Evolutionary conservation across 2,888 invertebrate genomes (phyloP).

Genomic region (Apocheima hispidaria): DNA sequence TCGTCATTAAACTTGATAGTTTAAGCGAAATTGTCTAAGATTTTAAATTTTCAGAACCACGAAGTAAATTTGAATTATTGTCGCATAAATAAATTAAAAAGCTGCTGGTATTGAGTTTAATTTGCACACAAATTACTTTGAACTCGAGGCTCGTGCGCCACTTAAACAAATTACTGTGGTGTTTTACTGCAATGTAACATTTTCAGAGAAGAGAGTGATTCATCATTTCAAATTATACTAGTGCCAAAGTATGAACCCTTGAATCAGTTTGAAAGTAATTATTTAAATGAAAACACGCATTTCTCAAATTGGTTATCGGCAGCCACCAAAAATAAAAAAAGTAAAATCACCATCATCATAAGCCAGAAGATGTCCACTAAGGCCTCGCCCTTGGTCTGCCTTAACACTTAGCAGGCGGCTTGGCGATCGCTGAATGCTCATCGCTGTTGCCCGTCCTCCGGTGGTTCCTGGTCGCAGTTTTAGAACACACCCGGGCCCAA

Average conservation of each 20-base stretch:
- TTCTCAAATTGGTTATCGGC: too few relatives aligned
- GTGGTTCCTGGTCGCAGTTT: too few relatives aligned
- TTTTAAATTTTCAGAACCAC: not conserved
- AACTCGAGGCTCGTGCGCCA: slow-evolving; percentile 32
- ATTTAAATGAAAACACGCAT: not conserved
- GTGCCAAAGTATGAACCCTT: not conserved
- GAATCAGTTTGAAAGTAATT: too few relatives aligned
- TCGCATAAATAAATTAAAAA: slow-evolving; percentile 12
- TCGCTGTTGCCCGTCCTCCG: too few relatives aligned
- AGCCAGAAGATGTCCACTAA: too few relatives aligned
- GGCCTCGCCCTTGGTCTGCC: too few relatives aligned
- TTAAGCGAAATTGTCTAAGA: not conserved
- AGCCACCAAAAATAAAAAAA: too few relatives aligned
- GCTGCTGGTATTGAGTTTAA: slow-evolving; percentile 6
- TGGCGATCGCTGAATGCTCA: too few relatives aligned
- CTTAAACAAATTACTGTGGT: slow-evolving; percentile 36
- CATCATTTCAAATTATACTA: slow-evolving; percentile 1
- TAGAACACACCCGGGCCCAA: too few relatives aligned
- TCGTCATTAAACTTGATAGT: too few relatives aligned
- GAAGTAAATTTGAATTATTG: not conserved
- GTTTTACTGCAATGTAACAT: slow-evolving; percentile 35
- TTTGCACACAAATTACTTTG: slow-evolving; percentile 25
- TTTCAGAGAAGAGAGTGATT: slow-evolving; percentile 17
- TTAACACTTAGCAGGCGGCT: too few relatives aligned
- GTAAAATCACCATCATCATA: too few relatives aligned